Evolutionary conservation across 2,888 invertebrate species (phyloP).

Genomic region (Villa cingulata): DNA sequence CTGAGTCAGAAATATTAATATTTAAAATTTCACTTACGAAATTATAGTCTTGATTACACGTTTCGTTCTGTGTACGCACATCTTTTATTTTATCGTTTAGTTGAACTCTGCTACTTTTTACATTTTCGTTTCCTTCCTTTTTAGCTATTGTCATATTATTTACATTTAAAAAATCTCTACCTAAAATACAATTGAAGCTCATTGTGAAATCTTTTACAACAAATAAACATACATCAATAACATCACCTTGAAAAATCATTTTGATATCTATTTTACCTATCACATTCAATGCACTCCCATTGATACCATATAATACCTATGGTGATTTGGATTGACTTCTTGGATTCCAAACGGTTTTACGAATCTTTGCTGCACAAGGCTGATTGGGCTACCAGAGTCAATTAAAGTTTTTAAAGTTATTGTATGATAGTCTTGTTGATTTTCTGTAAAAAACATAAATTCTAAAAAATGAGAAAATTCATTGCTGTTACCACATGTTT

Average conservation of each 20-base stretch:
- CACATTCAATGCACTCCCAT: not conserved
- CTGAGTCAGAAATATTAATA: not conserved
- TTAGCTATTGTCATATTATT: not conserved
- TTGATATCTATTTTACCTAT: conserved; percentile 1
- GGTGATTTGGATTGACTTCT: not conserved
- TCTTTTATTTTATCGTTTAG: not conserved
- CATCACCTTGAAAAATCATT: not conserved
- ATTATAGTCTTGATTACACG: not conserved
- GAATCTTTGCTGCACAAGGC: not conserved
- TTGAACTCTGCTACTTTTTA: not conserved
- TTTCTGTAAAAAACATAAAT: not conserved
- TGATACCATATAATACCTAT: not conserved
- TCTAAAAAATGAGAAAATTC: not conserved
- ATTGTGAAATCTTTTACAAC: not conserved
- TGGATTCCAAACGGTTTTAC: not conserved
- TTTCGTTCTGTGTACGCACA: not conserved
- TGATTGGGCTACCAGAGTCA: conserved; percentile 1
- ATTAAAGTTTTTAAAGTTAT: not conserved
- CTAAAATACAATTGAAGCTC: not conserved
- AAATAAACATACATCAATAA: not conserved
- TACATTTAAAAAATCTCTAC: not conserved
- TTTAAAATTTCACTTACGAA: not conserved
- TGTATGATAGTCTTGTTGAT: not conserved
- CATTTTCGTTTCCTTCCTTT: not conserved
- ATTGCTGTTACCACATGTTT: not conserved